Percentiles rank a stretch among this genome's conserved stretches.
These are phyloP conservation scores for Agelas oroides DNA, from an alignment of 37 sponge, comb jelly and placozoan species.

Conservation along the genomic window DNA sequence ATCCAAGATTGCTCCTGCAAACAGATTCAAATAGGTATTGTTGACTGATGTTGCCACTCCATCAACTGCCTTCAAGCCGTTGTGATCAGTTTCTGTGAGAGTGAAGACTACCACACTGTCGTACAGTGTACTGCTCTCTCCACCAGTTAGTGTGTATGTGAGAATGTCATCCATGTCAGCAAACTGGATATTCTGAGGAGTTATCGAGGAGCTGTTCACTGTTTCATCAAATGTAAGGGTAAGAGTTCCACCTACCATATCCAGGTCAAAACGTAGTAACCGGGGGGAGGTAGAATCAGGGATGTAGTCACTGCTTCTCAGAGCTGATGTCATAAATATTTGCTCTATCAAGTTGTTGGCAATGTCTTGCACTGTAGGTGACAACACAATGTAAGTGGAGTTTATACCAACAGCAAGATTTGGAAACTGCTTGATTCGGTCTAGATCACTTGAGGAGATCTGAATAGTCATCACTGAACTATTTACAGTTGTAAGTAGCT, in stretches of 20 bases:
- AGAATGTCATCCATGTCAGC: constrained; percentile 19
- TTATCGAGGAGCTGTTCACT: constrained; percentile 63
- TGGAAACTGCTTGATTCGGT: constrained; percentile 71
- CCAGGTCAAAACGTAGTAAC: constrained; percentile 55
- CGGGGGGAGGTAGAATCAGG: constrained; percentile 73
- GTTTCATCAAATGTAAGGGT: constrained; percentile 84
- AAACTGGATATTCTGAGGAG: constrained; percentile 46
- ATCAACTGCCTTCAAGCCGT: constrained; percentile 71
- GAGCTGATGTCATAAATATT: constrained; percentile 51
- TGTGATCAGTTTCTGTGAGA: constrained; percentile 64
- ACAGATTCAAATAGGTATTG: constrained; percentile 75
- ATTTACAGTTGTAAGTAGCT: constrained; percentile 24
- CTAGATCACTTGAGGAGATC: constrained; percentile 68
- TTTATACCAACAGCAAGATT: constrained; percentile 41
- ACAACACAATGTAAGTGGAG: constrained; percentile 70
- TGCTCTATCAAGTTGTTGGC: constrained; percentile 65
- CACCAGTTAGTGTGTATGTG: constrained; percentile 55
- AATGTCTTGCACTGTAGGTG: constrained; percentile 54
- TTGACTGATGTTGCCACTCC: constrained; percentile 66
- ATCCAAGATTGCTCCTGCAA: constrained; percentile 61
- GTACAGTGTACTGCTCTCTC: constrained; percentile 21
- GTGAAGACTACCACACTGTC: constrained; percentile 44
- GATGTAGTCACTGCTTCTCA: constrained; percentile 13
- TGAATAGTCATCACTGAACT: constrained; percentile 31
- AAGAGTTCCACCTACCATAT: constrained; percentile 66